Conservation (phyloP, 1,140 invertebrate species). For the Schlechtendalia chinensis region DNA sequence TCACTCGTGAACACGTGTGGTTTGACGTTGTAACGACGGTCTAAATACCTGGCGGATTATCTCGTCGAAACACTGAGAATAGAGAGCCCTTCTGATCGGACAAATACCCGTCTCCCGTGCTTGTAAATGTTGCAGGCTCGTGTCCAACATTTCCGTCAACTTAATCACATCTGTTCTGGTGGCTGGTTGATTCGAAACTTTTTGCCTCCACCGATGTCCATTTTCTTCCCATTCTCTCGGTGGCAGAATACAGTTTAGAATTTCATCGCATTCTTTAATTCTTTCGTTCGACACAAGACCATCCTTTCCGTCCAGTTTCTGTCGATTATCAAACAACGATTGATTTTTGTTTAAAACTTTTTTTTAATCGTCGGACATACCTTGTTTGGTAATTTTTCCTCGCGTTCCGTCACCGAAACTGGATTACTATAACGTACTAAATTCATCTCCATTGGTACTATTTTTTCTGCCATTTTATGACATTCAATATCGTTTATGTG, state of each 20-base stretch:
- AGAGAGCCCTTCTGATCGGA: slow-evolving; percentile 88
- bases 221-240: slow-evolving; percentile 93
- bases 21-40: background rate
- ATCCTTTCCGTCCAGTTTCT: slow-evolving; percentile 54
- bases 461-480: slow-evolving; percentile 25
- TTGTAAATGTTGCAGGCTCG: slow-evolving; percentile 83
- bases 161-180: slow-evolving; percentile 93
- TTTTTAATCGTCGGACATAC: background rate
- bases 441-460: slow-evolving; percentile 41
- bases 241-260: slow-evolving; percentile 92
- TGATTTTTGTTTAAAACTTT: background rate
- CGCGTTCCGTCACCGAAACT: slow-evolving; percentile 33
- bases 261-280: slow-evolving; percentile 81
- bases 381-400: slow-evolving; percentile 26
- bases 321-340: background rate
- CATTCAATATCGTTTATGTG: background rate
- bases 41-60: slow-evolving; percentile 54
- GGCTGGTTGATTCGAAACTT: slow-evolving; percentile 90
- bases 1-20: background rate
- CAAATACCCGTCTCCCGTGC: slow-evolving; percentile 96
- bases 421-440: slow-evolving; percentile 50
- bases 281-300: slow-evolving; percentile 58
- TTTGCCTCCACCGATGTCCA: slow-evolving; percentile 80
- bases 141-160: slow-evolving; percentile 92
- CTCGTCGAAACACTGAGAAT: slow-evolving; percentile 94